A percentile compares a stretch with the other conserved stretches of the same genome.
Evolutionary conservation across 2,888 invertebrate species (phyloP).

Genomic region (Hymenopus coronatus): DNA sequence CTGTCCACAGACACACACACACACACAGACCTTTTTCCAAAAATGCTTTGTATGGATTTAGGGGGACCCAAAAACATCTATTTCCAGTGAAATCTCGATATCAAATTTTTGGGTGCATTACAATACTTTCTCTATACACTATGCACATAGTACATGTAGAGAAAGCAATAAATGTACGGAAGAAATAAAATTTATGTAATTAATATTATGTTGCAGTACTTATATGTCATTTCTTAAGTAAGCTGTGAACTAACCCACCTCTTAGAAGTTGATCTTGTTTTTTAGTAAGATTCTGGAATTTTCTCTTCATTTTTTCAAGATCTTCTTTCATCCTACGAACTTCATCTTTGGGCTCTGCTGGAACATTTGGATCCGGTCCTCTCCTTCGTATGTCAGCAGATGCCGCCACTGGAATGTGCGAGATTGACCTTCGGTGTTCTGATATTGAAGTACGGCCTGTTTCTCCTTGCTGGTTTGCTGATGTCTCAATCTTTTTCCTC

Average conservation of each 20-base stretch:
- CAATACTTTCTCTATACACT: no score
- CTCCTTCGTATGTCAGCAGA: slow-evolving; percentile 39
- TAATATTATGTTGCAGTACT: no score
- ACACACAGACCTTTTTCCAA: no score
- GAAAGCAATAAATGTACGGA: no score
- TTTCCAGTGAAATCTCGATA: no score
- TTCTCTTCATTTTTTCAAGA: slow-evolving; percentile 73
- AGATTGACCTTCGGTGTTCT: slow-evolving; percentile 19
- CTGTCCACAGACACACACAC: no score
- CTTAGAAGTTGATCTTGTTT: slow-evolving; percentile 91
- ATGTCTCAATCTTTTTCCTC: slow-evolving; percentile 45
- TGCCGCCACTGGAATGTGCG: slow-evolving; percentile 28
- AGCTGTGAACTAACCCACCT: slow-evolving; percentile 44
- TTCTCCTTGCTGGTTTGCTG: slow-evolving; percentile 45
- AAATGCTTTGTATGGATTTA: no score
- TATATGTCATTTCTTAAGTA: no score
- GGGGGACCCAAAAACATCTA: no score
- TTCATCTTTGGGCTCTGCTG: slow-evolving; percentile 41
- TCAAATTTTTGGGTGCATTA: no score
- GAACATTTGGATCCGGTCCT: slow-evolving; percentile 29
- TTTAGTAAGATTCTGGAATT: slow-evolving; percentile 75
- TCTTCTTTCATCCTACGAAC: slow-evolving; percentile 60
- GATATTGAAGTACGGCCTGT: slow-evolving; percentile 37
- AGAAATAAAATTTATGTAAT: no score
- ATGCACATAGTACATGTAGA: no score